Base-by-base conservation (phyloP, 2,888 invertebrate species). In the Temnothorax rugatulus region DNA sequence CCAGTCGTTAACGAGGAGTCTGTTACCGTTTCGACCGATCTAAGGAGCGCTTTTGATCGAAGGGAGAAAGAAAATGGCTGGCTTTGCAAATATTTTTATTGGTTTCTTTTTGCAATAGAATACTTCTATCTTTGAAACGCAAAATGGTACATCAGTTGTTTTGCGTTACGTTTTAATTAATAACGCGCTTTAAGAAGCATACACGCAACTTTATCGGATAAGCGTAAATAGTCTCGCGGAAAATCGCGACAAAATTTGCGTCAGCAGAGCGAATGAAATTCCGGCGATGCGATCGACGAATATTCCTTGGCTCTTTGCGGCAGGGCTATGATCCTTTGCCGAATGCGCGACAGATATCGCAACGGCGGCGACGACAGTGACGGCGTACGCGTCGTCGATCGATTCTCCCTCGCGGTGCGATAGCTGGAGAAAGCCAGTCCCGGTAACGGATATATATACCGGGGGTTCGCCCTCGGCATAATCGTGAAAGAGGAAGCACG, bases 1-100 rank as follows among this genome's bases (percentile, higher is more conserved):
- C 57, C 59, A 69, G 69, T 79, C 44, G 79, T 79, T 69, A 79
- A 79, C 69, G 38, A 47, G 69, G 47, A 79, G 69, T 79, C 44
- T 69, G 59, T 79, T 79, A 69, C 59, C 44, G 69, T 69, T 59
- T 44, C 44, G 18, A 47, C 44, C 47, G 59, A 59, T 57, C n/a
- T 21, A 57, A 59, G 18, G 4, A 59, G 13, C 29, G 11, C 21
- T 47, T 4, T 18, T 38, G 61, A 47, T n/a, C 13, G n/a, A 34
- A 9, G 34, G 29, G 34, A 9, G 11, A 41, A 59, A 18, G 21
- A 9, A 21, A 74, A 38, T 50, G 21, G 11, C 4, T 4, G 29
- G 9, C 8, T 5, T 38, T 38, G 9, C 25, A 13, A 41, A n/a
- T 57, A 25, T 41, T 41, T 57, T 73, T 50, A 18, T 50, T 18